phyloP scores from a whole-genome alignment of 2,888 invertebrate genomes.

The Oxystoma pomonae region DNA sequence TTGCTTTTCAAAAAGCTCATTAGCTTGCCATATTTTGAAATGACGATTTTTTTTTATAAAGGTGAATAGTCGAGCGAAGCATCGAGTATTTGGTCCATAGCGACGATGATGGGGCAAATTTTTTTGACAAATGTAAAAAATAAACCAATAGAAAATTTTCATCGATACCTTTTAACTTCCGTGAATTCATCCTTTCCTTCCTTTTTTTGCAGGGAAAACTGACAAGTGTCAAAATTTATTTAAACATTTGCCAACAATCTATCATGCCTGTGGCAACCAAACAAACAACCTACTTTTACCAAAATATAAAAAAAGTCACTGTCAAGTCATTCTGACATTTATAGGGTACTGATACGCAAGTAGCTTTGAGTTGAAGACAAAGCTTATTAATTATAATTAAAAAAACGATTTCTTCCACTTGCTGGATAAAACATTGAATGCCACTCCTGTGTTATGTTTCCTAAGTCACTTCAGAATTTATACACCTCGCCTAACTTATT shows the following conservation, averaged over 20 bases:
- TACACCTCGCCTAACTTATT: too few relatives aligned
- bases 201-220: neutral
- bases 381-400: too few relatives aligned
- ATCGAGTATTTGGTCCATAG: slow-evolving; percentile 2
- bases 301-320: neutral
- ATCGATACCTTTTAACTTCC: neutral
- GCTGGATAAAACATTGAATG: too few relatives aligned
- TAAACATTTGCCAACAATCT: neutral
- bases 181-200: neutral
- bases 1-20: slow-evolving; percentile 5
- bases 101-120: neutral
- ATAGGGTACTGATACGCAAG: neutral
- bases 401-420: too few relatives aligned
- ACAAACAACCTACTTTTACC: neutral
- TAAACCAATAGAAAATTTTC: neutral
- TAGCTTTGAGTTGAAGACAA: neutral
- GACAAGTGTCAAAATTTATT: neutral
- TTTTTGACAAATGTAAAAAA: slow-evolving; percentile 6
- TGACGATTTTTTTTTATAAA: slow-evolving; percentile 1
- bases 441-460: too few relatives aligned
- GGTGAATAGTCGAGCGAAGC: slow-evolving; percentile 7
- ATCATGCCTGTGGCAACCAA: neutral
- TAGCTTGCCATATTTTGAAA: slow-evolving; percentile 7
- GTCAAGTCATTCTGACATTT: neutral
- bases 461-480: too few relatives aligned